A percentile compares a stretch with the other conserved stretches of the same genome.
phyloP scores from a whole-genome alignment of 2,113 vertebrate genomes.

The Engystomops pustulosus region DNA sequence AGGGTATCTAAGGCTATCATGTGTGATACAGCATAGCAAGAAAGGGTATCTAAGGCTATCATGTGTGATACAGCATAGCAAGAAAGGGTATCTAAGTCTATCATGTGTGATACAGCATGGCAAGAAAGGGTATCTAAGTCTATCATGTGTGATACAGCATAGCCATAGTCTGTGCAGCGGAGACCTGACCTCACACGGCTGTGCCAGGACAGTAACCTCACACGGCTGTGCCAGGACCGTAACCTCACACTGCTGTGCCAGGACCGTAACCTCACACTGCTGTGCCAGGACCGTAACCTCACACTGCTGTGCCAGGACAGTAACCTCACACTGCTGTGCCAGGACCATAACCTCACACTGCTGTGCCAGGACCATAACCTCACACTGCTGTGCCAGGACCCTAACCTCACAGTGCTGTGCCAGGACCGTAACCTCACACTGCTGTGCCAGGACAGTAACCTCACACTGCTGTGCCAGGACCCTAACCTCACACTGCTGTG shows the following conservation, averaged over 20 bases:
- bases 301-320: background rate
- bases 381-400: background rate
- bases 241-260: background rate
- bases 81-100: too few species aligned
- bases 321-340: too few species aligned
- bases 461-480: too few species aligned
- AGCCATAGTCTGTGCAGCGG: too few species aligned
- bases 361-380: conserved; percentile 3
- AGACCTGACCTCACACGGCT: background rate
- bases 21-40: too few species aligned
- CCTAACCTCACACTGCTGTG: background rate
- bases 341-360: background rate
- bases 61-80: too few species aligned
- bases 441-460: conserved; percentile 8
- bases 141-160: background rate
- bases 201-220: background rate
- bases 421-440: background rate
- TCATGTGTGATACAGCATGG: too few species aligned
- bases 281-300: background rate
- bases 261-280: background rate
- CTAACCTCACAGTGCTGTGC: background rate
- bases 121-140: too few species aligned
- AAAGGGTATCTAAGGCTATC: too few species aligned
- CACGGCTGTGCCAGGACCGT: background rate
- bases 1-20: background rate